Percentiles rank a stretch among this genome's conserved stretches.
Evolutionary conservation across 2,113 vertebrate species (phyloP).

Genomic region (Dascyllus trimaculatus): DNA sequence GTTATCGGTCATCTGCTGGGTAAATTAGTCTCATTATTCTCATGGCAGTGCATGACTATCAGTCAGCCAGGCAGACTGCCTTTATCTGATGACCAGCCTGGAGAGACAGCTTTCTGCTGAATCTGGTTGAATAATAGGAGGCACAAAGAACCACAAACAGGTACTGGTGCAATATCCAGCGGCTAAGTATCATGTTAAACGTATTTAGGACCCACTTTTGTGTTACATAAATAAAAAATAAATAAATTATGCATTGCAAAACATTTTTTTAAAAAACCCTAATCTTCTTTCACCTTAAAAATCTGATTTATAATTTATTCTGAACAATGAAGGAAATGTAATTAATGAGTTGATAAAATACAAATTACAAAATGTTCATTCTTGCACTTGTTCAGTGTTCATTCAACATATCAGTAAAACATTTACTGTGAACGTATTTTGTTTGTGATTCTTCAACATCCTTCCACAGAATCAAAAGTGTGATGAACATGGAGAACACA

Average conservation of each 20-base stretch:
- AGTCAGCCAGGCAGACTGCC: conserved; percentile 72
- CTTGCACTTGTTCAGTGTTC: too few relatives aligned
- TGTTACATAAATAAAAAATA: not conserved
- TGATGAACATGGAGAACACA: too few relatives aligned
- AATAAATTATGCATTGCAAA: not conserved
- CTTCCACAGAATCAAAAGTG: too few relatives aligned
- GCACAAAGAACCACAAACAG: conserved; percentile 13
- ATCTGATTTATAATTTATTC: too few relatives aligned
- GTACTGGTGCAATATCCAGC: not conserved
- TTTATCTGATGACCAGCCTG: conserved; percentile 80
- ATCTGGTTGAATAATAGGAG: conserved; percentile 48
- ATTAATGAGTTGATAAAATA: too few relatives aligned
- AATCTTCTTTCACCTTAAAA: too few relatives aligned
- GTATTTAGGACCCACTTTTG: not conserved
- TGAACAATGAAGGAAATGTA: too few relatives aligned
- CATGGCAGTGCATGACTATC: conserved; percentile 76
- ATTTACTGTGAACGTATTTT: too few relatives aligned
- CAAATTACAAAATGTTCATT: too few relatives aligned
- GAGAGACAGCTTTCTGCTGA: conserved; percentile 62
- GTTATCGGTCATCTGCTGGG: conserved; percentile 83
- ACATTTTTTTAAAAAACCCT: too few relatives aligned
- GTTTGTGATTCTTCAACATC: too few relatives aligned
- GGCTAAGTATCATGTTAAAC: not conserved
- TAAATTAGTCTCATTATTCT: conserved; percentile 84
- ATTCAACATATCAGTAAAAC: too few relatives aligned